Percentiles rank a stretch among this genome's conserved stretches.
These are phyloP conservation scores for Scopus umbretta DNA, from an alignment of 2,113 vertebrate genomes.

Conservation along the genomic window DNA sequence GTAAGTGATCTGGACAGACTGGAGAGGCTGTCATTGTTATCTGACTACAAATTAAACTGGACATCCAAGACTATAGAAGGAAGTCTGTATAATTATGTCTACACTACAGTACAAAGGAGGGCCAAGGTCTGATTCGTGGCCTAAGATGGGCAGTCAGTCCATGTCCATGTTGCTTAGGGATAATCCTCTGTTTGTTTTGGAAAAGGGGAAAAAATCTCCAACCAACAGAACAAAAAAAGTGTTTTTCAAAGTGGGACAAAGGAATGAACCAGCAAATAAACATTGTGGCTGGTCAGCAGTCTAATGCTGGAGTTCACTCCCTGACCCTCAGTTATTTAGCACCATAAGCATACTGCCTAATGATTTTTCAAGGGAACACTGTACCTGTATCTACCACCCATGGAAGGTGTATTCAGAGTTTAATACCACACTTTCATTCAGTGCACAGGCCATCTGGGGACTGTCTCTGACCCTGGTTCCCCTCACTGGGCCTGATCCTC, in stretches of 20 bases:
- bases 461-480: not conserved
- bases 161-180: not conserved
- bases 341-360: no score
- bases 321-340: not conserved
- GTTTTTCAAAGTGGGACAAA: not conserved
- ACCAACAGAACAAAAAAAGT: not conserved
- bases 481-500: not conserved
- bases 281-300: not conserved
- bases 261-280: not conserved
- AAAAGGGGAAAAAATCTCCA: fast-evolving
- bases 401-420: not conserved
- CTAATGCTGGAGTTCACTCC: not conserved
- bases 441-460: not conserved
- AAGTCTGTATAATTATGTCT: not conserved
- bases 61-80: not conserved
- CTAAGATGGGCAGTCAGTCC: not conserved
- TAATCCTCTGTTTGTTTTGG: not conserved
- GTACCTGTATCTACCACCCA: not conserved
- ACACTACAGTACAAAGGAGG: not conserved
- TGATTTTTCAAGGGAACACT: not conserved
- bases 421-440: not conserved
- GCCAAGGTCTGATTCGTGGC: not conserved
- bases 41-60: not conserved
- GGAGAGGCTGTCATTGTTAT: not conserved
- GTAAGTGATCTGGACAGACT: not conserved